These are phyloP conservation scores for Rhadinocentrus ornatus DNA, from an alignment of 2,797 vertebrate species.

Conservation along the genomic window DNA sequence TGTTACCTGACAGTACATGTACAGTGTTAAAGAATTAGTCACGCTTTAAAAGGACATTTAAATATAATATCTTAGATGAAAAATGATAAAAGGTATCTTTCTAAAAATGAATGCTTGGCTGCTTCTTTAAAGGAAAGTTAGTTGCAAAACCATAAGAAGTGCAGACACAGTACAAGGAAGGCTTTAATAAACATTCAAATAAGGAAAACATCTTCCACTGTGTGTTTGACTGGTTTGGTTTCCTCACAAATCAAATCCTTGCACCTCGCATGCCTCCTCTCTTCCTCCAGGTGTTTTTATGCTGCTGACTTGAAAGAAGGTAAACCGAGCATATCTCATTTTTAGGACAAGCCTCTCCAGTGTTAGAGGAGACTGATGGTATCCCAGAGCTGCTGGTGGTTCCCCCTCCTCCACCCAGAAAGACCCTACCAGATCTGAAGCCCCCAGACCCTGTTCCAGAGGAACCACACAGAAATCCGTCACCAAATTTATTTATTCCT, in stretches of 20 bases:
- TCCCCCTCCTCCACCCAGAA: slow-evolving; percentile 71
- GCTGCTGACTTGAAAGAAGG: not conserved
- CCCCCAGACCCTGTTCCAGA: slow-evolving; percentile 72
- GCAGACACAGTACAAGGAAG: not conserved
- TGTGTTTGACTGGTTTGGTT: slow-evolving; percentile 46
- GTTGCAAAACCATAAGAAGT: not conserved
- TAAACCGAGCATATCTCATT: not conserved
- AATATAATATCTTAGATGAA: not conserved
- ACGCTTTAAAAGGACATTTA: too few species aligned
- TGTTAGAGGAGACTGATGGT: slow-evolving; percentile 11
- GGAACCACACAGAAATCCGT: slow-evolving; percentile 76
- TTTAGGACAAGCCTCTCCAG: slow-evolving; percentile 56
- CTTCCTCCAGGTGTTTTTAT: slow-evolving; percentile 8
- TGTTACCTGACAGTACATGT: not conserved
- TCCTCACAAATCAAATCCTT: slow-evolving; percentile 34
- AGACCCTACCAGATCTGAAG: slow-evolving; percentile 63
- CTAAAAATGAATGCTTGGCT: not conserved
- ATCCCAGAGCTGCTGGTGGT: slow-evolving; percentile 45
- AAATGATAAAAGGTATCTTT: not conserved
- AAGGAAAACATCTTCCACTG: slow-evolving; percentile 14
- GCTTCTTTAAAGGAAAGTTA: not conserved
- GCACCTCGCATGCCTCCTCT: slow-evolving; percentile 3
- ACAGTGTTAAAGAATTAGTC: too few species aligned
- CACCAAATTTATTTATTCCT: slow-evolving; percentile 42
- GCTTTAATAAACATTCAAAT: not conserved